A percentile compares a stretch with the other conserved stretches of the same genome.
Evolutionary conservation across 2,797 vertebrate species (phyloP).

Genomic region (Lutjanus argentimaculatus): DNA sequence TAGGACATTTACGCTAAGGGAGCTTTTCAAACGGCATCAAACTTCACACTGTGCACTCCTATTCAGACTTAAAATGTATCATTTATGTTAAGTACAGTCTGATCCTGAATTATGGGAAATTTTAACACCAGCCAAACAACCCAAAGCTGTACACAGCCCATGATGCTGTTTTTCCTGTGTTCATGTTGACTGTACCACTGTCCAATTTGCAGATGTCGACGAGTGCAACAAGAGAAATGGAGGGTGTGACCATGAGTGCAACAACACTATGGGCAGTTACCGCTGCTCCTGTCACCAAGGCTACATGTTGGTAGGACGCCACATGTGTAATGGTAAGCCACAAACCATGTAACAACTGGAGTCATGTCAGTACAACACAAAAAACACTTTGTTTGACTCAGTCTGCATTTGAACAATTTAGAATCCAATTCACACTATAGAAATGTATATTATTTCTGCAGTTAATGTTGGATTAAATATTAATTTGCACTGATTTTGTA

Average conservation of each 20-base stretch:
- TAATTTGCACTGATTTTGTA: not conserved
- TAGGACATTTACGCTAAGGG: not conserved
- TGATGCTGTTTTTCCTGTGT: constrained; percentile 56
- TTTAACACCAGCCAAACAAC: constrained; percentile 8
- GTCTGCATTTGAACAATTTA: not conserved
- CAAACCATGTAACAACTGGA: constrained; percentile 22
- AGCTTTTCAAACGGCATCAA: constrained; percentile 23
- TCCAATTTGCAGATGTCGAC: constrained; percentile 89
- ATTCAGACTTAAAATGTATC: not conserved
- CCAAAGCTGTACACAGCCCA: constrained; percentile 7
- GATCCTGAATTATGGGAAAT: constrained; percentile 7
- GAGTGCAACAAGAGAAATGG: constrained; percentile 90
- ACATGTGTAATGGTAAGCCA: constrained; percentile 90
- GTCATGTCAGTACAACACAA: constrained; percentile 11
- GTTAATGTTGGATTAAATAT: not conserved
- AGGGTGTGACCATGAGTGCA: constrained; percentile 92
- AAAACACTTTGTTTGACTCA: not conserved
- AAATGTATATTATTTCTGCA: not conserved
- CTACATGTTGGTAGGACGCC: constrained; percentile 87
- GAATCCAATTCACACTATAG: not conserved
- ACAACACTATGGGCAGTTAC: constrained; percentile 94
- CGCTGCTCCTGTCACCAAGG: constrained; percentile 92
- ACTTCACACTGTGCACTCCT: not conserved
- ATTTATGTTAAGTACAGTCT: not conserved
- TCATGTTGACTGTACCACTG: constrained; percentile 26